phyloP scores from a whole-genome alignment of 2,888 invertebrate genomes.

The Lutraria lutraria region DNA sequence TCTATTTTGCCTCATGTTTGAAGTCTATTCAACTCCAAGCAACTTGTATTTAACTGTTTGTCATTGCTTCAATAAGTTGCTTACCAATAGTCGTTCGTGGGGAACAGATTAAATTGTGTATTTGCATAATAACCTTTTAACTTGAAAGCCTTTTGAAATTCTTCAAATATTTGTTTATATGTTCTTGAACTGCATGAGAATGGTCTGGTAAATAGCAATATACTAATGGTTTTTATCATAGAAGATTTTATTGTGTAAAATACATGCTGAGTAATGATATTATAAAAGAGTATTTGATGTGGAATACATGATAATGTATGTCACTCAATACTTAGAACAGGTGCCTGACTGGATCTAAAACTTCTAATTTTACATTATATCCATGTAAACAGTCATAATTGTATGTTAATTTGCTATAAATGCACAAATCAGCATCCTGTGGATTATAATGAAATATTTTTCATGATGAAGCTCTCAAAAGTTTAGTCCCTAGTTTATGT shows the following conservation, averaged over 20 bases:
- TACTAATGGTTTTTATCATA: conserved; percentile 5
- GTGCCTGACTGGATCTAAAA: neutral
- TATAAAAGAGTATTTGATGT: neutral
- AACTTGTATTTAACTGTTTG: conserved; percentile 25
- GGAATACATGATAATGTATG: neutral
- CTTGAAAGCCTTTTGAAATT: conserved; percentile 39
- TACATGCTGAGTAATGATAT: neutral
- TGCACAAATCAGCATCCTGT: too few species aligned
- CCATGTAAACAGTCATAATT: neutral
- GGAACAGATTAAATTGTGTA: conserved; percentile 46
- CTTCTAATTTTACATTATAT: neutral
- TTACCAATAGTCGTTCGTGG: conserved; percentile 21
- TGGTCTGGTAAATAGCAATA: neutral
- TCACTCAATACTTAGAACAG: neutral
- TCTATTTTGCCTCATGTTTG: conserved; percentile 3
- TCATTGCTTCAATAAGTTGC: conserved; percentile 24
- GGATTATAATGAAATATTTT: too few species aligned
- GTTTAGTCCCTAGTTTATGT: too few species aligned
- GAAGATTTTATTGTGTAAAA: conserved; percentile 12
- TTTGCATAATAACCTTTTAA: conserved; percentile 38
- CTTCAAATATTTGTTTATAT: conserved; percentile 46
- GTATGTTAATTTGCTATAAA: neutral
- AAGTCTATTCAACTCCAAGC: conserved; percentile 23
- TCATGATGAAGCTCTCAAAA: too few species aligned
- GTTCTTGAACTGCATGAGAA: neutral